These are phyloP conservation scores for Anticlea derivata DNA, from an alignment of 2,888 invertebrate genomes.

Conservation along the genomic window DNA sequence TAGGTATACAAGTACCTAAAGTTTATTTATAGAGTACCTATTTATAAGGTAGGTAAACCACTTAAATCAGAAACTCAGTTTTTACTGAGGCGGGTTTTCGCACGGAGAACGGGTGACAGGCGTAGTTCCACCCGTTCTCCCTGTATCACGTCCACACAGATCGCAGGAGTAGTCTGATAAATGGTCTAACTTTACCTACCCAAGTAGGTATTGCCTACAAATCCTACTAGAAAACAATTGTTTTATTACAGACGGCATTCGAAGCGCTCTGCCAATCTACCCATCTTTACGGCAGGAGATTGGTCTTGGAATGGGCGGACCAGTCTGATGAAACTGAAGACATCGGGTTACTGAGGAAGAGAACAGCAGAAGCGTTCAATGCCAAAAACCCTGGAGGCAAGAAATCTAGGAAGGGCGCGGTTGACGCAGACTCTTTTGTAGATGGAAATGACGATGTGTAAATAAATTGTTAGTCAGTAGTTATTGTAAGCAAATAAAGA, in stretches of 20 bases:
- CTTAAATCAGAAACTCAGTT: no score
- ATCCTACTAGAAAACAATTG: no score
- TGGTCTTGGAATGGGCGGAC: constrained; percentile 98
- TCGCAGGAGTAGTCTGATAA: no score
- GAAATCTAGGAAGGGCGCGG: constrained; percentile 72
- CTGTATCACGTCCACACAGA: no score
- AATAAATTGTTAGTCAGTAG: constrained; percentile 4
- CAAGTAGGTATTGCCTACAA: no score
- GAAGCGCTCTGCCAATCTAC: constrained; percentile 97
- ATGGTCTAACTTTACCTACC: no score
- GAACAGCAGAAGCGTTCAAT: constrained; percentile 87
- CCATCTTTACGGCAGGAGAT: constrained; percentile 97
- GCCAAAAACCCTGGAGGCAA: constrained; percentile 72
- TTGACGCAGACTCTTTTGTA: constrained; percentile 74
- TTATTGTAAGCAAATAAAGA: constrained; percentile 6
- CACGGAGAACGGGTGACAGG: no score
- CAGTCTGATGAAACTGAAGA: constrained; percentile 87
- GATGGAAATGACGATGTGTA: constrained; percentile 51
- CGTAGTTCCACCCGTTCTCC: no score
- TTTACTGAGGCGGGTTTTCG: no score
- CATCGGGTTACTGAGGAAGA: constrained; percentile 91
- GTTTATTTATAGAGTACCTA: no score
- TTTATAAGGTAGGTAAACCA: no score
- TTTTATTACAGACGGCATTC: constrained; percentile 90
- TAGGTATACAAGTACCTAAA: no score